Evolutionary conservation across 2,113 vertebrate genomes (phyloP).

Genomic region (Siphamia tubifer): DNA sequence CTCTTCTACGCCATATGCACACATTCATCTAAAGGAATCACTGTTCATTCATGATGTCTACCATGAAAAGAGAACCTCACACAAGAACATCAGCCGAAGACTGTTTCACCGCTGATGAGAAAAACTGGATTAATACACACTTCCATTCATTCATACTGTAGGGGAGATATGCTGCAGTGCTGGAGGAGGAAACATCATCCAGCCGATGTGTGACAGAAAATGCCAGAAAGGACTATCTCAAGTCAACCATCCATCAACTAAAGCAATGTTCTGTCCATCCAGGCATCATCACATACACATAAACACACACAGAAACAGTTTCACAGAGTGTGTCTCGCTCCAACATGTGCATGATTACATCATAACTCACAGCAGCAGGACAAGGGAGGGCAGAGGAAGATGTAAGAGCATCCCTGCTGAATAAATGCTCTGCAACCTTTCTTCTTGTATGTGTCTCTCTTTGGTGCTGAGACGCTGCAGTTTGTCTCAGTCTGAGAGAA

Average conservation of each 20-base stretch:
- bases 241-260: slow-evolving; percentile 8
- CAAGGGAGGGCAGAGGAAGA: slow-evolving; percentile 22
- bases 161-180: no score
- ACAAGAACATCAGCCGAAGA: neutral
- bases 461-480: neutral
- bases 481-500: no score
- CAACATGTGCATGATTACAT: slow-evolving; percentile 66
- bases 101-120: neutral
- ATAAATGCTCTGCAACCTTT: neutral
- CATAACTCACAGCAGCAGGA: slow-evolving; percentile 36
- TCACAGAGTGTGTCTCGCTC: slow-evolving; percentile 9
- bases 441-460: neutral
- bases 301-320: slow-evolving; percentile 6
- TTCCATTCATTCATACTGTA: neutral
- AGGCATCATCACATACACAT: slow-evolving; percentile 1
- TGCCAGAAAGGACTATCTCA: neutral
- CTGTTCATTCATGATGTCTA: slow-evolving; percentile 9
- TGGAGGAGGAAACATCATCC: neutral
- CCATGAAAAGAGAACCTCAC: neutral
- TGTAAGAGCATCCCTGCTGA: slow-evolving; percentile 20
- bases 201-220: neutral
- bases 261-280: slow-evolving; percentile 20
- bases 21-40: neutral
- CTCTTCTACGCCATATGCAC: neutral
- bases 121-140: neutral